Evolutionary conservation across 2,113 vertebrate species (phyloP).

Genomic region (Cinclus cinclus): DNA sequence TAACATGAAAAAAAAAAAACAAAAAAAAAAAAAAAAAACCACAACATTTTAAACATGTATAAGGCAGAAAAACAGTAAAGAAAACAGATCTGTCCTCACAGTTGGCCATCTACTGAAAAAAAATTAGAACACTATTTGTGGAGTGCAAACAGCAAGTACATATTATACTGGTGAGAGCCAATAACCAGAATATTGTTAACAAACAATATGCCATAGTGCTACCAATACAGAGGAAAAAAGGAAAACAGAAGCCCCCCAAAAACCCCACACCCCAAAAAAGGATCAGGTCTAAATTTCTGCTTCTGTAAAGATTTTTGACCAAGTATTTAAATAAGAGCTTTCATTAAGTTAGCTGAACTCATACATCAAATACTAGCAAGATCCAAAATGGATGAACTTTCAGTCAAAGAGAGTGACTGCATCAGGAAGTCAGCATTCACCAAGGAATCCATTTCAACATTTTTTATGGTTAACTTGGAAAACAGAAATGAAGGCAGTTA

Average conservation of each 20-base stretch:
- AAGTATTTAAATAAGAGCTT: background rate
- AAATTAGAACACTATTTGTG: background rate
- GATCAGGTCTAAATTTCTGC: background rate
- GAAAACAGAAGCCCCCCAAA: background rate
- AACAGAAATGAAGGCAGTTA: conserved; percentile 59
- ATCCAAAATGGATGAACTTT: background rate
- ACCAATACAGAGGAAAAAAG: background rate
- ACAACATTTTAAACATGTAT: background rate
- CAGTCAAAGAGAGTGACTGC: conserved; percentile 21
- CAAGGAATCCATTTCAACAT: conserved; percentile 57
- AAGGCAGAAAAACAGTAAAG: background rate
- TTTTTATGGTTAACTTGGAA: conserved; percentile 57
- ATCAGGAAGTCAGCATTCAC: conserved; percentile 48
- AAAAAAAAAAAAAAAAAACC: background rate
- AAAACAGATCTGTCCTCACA: background rate
- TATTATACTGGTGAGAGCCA: background rate
- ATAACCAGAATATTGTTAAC: background rate
- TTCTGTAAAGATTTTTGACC: background rate
- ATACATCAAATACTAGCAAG: background rate
- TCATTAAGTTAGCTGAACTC: background rate
- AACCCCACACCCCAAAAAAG: background rate
- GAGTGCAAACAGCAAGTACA: background rate
- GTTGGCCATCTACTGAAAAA: background rate
- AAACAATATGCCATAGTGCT: background rate
- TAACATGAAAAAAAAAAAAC: background rate